phyloP scores from a whole-genome alignment of 2,797 vertebrate species.

The Parauchenoglanis ngamensis region DNA sequence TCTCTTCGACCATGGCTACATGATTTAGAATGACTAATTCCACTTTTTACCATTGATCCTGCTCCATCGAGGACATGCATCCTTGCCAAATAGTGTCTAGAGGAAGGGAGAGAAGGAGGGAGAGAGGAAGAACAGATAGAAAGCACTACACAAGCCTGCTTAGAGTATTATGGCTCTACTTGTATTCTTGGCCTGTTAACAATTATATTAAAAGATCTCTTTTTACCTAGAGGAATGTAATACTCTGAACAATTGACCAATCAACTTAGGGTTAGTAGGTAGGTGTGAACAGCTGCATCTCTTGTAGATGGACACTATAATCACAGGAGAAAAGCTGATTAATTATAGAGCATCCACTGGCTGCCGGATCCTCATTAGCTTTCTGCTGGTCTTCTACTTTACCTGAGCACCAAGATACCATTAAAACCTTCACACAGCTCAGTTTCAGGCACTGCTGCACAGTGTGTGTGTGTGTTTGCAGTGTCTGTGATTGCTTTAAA shows the following conservation, averaged over 20 bases:
- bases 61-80: conserved; percentile 70
- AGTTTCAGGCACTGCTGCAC: not conserved
- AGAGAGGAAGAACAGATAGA: conserved; percentile 11
- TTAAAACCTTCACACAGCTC: conserved; percentile 20
- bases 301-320: conserved; percentile 76
- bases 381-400: conserved; percentile 56
- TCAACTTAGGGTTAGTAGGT: not conserved
- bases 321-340: conserved; percentile 79
- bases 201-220: conserved; percentile 27
- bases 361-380: conserved; percentile 68
- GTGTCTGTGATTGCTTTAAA: not conserved
- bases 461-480: not conserved
- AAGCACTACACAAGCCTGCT: not conserved
- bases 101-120: conserved; percentile 6
- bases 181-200: conserved; percentile 8
- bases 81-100: conserved; percentile 71
- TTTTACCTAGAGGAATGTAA: conserved; percentile 36
- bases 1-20: conserved; percentile 93
- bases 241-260: conserved; percentile 33
- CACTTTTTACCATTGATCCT: conserved; percentile 95
- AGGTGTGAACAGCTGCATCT: conserved; percentile 42
- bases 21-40: conserved; percentile 99
- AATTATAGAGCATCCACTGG: conserved; percentile 70
- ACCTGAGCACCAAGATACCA: conserved; percentile 56
- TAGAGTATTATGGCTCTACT: conserved; percentile 10